These are phyloP conservation scores for Xestoiulus laeticollis DNA, from an alignment of 2,888 invertebrate genomes.

Conservation along the genomic window DNA sequence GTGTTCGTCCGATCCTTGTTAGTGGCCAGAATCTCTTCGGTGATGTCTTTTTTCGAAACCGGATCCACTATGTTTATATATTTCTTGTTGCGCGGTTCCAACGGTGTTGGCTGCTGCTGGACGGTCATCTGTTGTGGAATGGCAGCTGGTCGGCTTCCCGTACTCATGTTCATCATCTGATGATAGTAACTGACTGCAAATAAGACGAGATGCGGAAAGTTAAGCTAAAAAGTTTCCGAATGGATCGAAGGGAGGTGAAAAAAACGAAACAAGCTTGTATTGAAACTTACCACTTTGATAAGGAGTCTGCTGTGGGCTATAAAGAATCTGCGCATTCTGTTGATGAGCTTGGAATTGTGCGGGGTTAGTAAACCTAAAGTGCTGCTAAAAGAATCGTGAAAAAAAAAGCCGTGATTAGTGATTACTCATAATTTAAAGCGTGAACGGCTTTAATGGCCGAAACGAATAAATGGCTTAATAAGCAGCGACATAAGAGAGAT, in stretches of 20 bases:
- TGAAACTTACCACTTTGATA: not conserved
- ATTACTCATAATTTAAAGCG: not conserved
- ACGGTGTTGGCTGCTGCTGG: not conserved
- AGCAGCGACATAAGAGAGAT: not conserved
- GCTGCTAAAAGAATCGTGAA: not conserved
- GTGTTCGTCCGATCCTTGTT: not conserved
- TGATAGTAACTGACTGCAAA: not conserved
- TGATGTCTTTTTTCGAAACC: slow-evolving; percentile 46
- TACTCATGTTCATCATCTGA: not conserved
- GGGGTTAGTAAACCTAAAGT: not conserved
- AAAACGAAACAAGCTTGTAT: no score
- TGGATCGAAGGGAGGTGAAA: no score
- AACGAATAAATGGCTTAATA: not conserved
- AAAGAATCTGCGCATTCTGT: not conserved
- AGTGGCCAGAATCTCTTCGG: slow-evolving; percentile 28
- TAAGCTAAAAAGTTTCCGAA: not conserved
- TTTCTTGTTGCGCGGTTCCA: slow-evolving; percentile 46
- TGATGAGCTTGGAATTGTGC: not conserved
- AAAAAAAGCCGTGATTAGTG: not conserved
- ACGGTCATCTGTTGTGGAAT: not conserved
- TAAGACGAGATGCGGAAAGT: no score
- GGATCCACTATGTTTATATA: slow-evolving; percentile 50
- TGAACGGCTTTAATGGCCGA: not conserved
- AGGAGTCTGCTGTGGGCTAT: not conserved
- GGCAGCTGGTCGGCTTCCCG: not conserved